Evolutionary conservation across 2,797 vertebrate species (phyloP), one percentile per base, ranked within the genome.

Genomic region (Mormyrops boulengeri): DNA sequence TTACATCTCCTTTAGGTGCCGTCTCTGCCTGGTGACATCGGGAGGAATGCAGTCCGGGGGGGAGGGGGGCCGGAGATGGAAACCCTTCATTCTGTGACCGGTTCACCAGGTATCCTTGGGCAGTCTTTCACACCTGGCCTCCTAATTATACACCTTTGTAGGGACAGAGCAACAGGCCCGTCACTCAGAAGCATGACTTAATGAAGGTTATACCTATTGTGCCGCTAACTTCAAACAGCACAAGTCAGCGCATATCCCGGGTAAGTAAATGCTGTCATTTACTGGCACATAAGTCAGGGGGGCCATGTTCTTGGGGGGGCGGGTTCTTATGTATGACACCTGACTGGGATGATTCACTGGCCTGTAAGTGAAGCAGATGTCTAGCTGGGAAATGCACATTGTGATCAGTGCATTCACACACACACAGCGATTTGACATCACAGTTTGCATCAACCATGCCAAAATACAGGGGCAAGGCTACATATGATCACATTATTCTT

Each of bases 321-420:
- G 60, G 60, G 7, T 44, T 17, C 41, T 30, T 47, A 26, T 41
- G 55, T 47, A 69, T 14, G 80, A 49, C 84, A 17, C 9, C 60
- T 44, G 11, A 85, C 73, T n/a, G 92, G 92, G 90, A 91, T 85
- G 91, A 89, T 60, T 80, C 88, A 90, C 86, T 86, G 22, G 52
- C 90, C 89, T 90, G 88, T 53, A 66, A 88, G 73, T 89, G 55
- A 90, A 90, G 93, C 84, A 85, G n/a, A 87, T 57, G 85, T 87
- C 7, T 49, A 17, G 26, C 85, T 38, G 85, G 14, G 50, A 85
- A 52, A 85, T 2, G 22, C 30, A 7, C 41, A 62, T 47, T 66
- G 17, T 22, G 30, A 41, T 55, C 38, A 30, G 17, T 87, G 55
- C 34, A 9, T 34, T 87, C 1, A 60, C 55, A 88, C 34, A 30